Evolutionary conservation across 2,888 invertebrate species (phyloP).

Genomic region (Tachina lurida): DNA sequence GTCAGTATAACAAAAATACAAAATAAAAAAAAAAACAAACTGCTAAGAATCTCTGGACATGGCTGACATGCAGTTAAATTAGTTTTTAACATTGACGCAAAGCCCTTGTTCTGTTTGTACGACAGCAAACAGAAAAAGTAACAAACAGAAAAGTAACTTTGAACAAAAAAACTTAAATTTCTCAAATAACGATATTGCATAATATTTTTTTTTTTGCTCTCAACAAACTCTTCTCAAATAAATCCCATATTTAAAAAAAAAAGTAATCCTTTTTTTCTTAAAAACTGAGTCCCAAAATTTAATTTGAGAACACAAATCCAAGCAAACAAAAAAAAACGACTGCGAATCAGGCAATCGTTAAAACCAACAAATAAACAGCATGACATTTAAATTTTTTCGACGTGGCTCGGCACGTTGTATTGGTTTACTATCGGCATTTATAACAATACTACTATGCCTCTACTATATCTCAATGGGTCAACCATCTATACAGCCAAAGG

Average conservation of each 20-base stretch:
- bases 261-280: constrained; percentile 41
- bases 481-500: constrained; percentile 76
- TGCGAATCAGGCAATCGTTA: constrained; percentile 18
- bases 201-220: constrained; percentile 27
- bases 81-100: constrained; percentile 69
- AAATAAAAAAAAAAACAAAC: constrained; percentile 17
- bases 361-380: constrained; percentile 72
- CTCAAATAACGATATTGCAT: constrained; percentile 40
- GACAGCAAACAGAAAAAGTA: constrained; percentile 25
- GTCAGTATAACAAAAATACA: constrained; percentile 17
- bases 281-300: constrained; percentile 57
- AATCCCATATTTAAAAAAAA: not conserved
- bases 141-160: constrained; percentile 32
- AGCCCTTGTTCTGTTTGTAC: constrained; percentile 54
- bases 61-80: constrained; percentile 69
- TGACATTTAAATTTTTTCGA: constrained; percentile 82
- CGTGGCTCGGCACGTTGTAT: constrained; percentile 82
- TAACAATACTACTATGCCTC: constrained; percentile 82
- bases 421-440: constrained; percentile 82
- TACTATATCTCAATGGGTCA: constrained; percentile 83
- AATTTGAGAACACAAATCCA: constrained; percentile 28
- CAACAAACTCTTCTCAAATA: constrained; percentile 33
- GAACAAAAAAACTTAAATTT: not conserved
- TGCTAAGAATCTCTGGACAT: constrained; percentile 59
- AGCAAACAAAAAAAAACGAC: constrained; percentile 12